Base-by-base conservation (phyloP, 1,140 invertebrate genomes). In the Philotrypesis tridentata region DNA sequence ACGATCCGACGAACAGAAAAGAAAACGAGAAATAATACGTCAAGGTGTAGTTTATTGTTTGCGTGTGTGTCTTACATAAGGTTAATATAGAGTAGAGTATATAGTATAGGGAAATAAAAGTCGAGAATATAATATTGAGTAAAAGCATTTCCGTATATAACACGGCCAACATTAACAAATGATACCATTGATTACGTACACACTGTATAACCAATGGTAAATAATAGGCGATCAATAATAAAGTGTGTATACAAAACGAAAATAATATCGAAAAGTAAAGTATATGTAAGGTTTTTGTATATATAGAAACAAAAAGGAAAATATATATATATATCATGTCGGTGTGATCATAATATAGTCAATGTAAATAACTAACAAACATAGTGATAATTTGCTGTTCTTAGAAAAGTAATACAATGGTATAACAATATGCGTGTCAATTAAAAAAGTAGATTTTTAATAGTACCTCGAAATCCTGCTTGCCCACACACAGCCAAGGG, bases 391-490 rank as follows among this genome's bases (percentile, higher is more conserved):
- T 76, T 76, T 79, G 43, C 78, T 76, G 55, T 80, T 80, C 78
- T 83, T 55, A 79, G 61, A 75, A 67, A 83, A 83, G 71, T 83
- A 79, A 83, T 76, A 83, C 73, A 83, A 80, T 63, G 43, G 63
- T 80, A 61, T 61, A 73, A 70, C 68, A 80, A 81, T 60, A 80
- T 80, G 65, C 79, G 84, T 87, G 84, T 85, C 85, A 84, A 85
- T 86, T 90, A 88, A 90, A 89, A 89, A 90, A 89, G 83, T 89
- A 88, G 89, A 89, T 90, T 87, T 90, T 86, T 78, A 87, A 84
- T 88, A 88, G 88, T 92, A 92, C 91, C 91, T 92, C 91, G 88
- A 92, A 92, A 92, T 92, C 91, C 91, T 92, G 90, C 89, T 90
- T 89, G 90, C 91, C 89, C 90, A 90, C 89, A 89, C 87, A 89